phyloP scores from a whole-genome alignment of 2,113 vertebrate genomes.

The Anthoscopus minutus region DNA sequence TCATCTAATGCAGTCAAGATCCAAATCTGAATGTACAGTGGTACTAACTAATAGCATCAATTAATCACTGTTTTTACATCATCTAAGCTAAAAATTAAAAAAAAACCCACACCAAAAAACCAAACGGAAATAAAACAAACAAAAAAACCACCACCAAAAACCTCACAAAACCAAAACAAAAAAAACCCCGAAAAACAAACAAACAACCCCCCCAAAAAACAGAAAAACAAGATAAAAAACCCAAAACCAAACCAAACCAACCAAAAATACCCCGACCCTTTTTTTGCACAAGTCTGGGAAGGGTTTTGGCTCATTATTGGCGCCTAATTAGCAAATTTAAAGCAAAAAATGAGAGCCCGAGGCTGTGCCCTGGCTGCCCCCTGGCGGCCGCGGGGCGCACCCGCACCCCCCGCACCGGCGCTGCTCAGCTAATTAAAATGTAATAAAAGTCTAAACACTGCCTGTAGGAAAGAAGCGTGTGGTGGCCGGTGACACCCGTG shows the following conservation, averaged over 20 bases:
- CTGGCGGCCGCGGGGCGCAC: not conserved
- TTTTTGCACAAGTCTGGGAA: not conserved
- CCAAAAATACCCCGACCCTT: not conserved
- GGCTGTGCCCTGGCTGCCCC: not conserved
- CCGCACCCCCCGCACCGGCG: not conserved
- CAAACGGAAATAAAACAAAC: not conserved
- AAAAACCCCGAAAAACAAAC: too few relatives aligned
- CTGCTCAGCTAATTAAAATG: accelerated
- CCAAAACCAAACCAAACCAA: not conserved
- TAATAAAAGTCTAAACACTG: accelerated
- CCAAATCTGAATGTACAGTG: not conserved
- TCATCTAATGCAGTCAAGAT: not conserved
- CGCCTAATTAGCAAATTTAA: accelerated
- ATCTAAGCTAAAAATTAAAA: not conserved
- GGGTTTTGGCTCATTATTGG: accelerated
- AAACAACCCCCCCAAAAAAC: too few relatives aligned
- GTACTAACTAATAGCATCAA: not conserved
- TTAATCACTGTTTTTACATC: not conserved
- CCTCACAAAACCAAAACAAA: too few relatives aligned
- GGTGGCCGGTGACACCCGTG: not conserved
- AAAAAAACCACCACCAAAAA: not conserved
- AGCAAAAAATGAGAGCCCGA: not conserved
- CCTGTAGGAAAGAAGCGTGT: not conserved
- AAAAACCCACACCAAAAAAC: too few relatives aligned
- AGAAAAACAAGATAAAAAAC: not conserved